phyloP scores from a whole-genome alignment of 2,113 vertebrate genomes.

The Solenodon paradoxus region DNA sequence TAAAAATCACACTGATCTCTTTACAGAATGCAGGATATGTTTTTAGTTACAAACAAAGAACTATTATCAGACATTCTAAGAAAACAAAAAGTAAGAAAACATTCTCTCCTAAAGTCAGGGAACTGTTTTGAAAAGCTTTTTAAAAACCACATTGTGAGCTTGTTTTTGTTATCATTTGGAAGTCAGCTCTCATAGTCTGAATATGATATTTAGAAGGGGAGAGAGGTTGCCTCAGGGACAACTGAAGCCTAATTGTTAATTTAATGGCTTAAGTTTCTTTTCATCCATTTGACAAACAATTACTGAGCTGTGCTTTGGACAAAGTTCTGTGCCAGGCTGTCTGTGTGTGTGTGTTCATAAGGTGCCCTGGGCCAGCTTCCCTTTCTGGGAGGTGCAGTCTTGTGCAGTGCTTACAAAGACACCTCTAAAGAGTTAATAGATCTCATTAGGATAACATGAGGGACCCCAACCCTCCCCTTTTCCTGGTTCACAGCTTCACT shows the following conservation, averaged over 20 bases:
- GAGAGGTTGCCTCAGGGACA: neutral
- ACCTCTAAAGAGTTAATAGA: neutral
- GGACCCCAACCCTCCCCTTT: neutral
- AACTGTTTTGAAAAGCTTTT: constrained; percentile 42
- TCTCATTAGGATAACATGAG: neutral
- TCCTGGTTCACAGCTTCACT: neutral
- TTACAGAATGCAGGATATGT: neutral
- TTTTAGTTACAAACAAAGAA: constrained; percentile 44
- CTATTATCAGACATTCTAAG: neutral
- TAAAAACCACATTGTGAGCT: neutral
- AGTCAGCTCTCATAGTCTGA: constrained; percentile 8
- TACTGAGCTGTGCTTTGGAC: neutral
- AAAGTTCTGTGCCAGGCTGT: neutral
- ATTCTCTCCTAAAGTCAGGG: neutral
- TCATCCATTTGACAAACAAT: neutral
- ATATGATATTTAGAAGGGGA: neutral
- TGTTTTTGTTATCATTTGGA: constrained; percentile 51
- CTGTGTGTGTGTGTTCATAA: neutral
- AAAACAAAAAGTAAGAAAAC: neutral
- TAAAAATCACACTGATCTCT: neutral
- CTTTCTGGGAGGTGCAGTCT: neutral
- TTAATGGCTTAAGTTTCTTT: constrained; percentile 13
- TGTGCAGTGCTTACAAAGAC: neutral
- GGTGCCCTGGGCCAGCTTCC: neutral
- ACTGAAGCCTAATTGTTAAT: constrained; percentile 19